phyloP scores from a whole-genome alignment of 1,140 invertebrate species.

The Drosophila azteca region DNA sequence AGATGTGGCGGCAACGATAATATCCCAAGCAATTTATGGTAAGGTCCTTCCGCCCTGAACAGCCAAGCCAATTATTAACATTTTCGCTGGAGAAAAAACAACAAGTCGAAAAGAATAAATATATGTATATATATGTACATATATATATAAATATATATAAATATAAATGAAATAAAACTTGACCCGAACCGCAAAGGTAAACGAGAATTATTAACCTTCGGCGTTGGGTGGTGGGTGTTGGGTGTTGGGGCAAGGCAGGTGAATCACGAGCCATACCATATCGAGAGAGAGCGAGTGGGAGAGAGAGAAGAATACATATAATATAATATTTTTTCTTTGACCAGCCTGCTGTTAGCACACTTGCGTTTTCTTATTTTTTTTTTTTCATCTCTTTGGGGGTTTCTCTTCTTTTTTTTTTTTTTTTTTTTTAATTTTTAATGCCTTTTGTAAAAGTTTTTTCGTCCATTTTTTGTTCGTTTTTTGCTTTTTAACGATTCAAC shows the following conservation, averaged over 20 bases:
- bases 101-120: constrained; percentile 19
- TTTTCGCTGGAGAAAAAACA: constrained; percentile 28
- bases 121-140: not conserved
- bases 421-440: constrained; percentile 66
- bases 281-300: no score
- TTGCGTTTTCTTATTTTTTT: constrained; percentile 21
- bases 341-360: constrained; percentile 28
- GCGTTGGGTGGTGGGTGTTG: no score
- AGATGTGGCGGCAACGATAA: constrained; percentile 29
- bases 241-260: no score
- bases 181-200: constrained; percentile 33
- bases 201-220: constrained; percentile 29
- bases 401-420: constrained; percentile 13
- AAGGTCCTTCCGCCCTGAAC: constrained; percentile 47
- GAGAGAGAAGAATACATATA: not conserved
- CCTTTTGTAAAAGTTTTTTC: constrained; percentile 60
- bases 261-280: not conserved
- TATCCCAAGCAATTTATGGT: constrained; percentile 57
- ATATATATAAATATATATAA: not conserved
- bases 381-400: constrained; percentile 2
- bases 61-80: constrained; percentile 55
- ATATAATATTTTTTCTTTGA: constrained; percentile 17
- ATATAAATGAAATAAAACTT: constrained; percentile 32
- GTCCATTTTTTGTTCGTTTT: constrained; percentile 21
- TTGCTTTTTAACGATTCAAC: constrained; percentile 71